Percentiles rank a stretch among this genome's conserved stretches.
These are phyloP conservation scores for Iphiclides podalirius DNA, from an alignment of 2,888 invertebrate species.

Conservation along the genomic window DNA sequence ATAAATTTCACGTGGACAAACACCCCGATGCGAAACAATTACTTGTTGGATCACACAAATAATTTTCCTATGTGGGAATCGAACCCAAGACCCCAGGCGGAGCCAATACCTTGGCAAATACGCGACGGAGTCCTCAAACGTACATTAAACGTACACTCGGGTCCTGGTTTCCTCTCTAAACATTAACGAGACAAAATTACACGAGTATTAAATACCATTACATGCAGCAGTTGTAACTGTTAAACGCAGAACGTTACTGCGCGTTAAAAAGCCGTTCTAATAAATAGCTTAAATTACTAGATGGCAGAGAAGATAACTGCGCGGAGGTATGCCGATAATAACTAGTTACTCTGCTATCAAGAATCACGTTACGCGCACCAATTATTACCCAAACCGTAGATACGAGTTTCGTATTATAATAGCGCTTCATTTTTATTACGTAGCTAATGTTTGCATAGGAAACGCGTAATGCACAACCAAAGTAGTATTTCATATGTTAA, in stretches of 20 bases:
- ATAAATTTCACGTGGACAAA: too few species aligned
- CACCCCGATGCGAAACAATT: too few species aligned
- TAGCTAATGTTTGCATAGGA: conserved; percentile 4
- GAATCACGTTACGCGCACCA: background rate
- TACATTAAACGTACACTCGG: too few species aligned
- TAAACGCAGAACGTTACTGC: too few species aligned
- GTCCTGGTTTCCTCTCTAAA: too few species aligned
- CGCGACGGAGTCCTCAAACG: too few species aligned
- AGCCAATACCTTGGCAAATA: too few species aligned
- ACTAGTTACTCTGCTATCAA: background rate
- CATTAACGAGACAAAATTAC: too few species aligned
- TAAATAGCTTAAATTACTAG: background rate
- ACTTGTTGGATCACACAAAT: too few species aligned
- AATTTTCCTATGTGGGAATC: too few species aligned
- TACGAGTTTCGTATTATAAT: background rate
- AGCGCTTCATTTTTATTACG: background rate
- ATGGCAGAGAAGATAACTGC: background rate
- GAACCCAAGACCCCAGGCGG: too few species aligned
- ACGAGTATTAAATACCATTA: background rate
- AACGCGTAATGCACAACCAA: conserved; percentile 1
- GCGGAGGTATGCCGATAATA: background rate
- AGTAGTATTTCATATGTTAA: conserved; percentile 2
- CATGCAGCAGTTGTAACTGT: background rate
- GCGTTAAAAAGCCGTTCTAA: background rate
- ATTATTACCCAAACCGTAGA: background rate